Percentiles rank a stretch among this genome's conserved stretches.
phyloP scores from a whole-genome alignment of 2,113 vertebrate species.

The Proteles cristata region DNA sequence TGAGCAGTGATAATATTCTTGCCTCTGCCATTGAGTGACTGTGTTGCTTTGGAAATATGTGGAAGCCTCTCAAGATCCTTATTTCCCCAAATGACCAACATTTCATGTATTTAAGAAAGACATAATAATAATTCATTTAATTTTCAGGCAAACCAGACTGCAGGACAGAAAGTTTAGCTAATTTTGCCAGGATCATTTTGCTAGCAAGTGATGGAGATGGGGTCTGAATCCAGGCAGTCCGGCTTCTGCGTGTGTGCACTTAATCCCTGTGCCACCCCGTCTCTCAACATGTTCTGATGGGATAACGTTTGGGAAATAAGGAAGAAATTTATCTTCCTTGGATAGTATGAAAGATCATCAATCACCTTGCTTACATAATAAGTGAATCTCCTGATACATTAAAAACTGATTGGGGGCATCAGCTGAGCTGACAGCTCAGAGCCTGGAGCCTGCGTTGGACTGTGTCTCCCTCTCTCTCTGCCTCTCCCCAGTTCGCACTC shows the following conservation, averaged over 20 bases:
- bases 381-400: background rate
- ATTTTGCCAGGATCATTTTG: background rate
- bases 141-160: constrained; percentile 16
- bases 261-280: background rate
- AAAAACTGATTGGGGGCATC: background rate
- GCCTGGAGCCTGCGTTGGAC: too few species aligned
- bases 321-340: background rate
- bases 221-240: background rate
- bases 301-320: background rate
- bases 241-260: background rate
- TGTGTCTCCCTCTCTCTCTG: too few species aligned
- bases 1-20: background rate
- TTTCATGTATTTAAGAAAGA: constrained; percentile 13
- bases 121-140: background rate
- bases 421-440: too few species aligned
- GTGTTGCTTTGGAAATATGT: background rate
- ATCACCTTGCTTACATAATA: background rate
- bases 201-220: background rate
- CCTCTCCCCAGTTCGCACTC: too few species aligned
- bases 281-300: background rate
- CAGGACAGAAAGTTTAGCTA: background rate
- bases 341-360: background rate
- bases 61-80: background rate
- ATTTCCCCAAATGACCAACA: background rate
- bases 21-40: background rate